These are phyloP conservation scores for Brachypterus glaber DNA, from an alignment of 2,888 invertebrate species.

Conservation along the genomic window DNA sequence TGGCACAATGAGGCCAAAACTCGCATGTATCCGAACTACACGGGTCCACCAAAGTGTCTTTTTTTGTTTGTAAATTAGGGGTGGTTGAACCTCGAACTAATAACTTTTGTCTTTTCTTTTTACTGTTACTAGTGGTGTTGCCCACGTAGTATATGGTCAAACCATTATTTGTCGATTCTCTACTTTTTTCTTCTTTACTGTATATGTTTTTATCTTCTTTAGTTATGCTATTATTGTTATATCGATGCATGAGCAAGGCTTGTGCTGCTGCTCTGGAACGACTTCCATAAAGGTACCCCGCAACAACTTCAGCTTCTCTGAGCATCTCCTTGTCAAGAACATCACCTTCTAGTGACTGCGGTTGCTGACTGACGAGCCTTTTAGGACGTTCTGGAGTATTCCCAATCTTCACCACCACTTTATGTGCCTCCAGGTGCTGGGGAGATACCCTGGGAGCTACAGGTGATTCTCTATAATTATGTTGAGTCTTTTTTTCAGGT, in stretches of 20 bases:
- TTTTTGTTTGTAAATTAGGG: slow-evolving; percentile 33
- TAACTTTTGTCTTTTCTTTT: slow-evolving; percentile 36
- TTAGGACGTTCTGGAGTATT: slow-evolving; percentile 27
- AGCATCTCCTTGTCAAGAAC: slow-evolving; percentile 41
- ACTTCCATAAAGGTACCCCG: slow-evolving; percentile 48
- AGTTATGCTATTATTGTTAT: slow-evolving; percentile 32
- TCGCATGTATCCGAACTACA: slow-evolving; percentile 50
- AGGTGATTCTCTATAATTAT: slow-evolving; percentile 19
- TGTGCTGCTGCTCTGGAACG: slow-evolving; percentile 45
- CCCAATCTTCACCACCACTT: slow-evolving; percentile 37
- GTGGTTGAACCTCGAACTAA: slow-evolving; percentile 44
- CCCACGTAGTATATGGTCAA: slow-evolving; percentile 36
- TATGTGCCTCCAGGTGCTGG: slow-evolving; percentile 35
- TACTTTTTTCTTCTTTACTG: slow-evolving; percentile 23
- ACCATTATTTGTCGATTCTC: slow-evolving; percentile 31
- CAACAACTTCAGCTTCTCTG: slow-evolving; percentile 48
- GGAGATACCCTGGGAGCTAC: slow-evolving; percentile 35
- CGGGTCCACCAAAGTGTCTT: slow-evolving; percentile 32
- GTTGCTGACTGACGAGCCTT: slow-evolving; percentile 21
- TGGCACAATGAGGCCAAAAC: slow-evolving; percentile 54
- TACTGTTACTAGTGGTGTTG: slow-evolving; percentile 22
- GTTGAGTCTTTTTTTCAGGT: slow-evolving; percentile 42
- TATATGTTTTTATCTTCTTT: too few relatives aligned
- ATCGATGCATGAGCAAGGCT: slow-evolving; percentile 37
- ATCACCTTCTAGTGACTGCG: slow-evolving; percentile 17